Evolutionary conservation across 2,113 vertebrate genomes (phyloP), one percentile per base, ranked within the genome.

Genomic region (Cairina moschata): DNA sequence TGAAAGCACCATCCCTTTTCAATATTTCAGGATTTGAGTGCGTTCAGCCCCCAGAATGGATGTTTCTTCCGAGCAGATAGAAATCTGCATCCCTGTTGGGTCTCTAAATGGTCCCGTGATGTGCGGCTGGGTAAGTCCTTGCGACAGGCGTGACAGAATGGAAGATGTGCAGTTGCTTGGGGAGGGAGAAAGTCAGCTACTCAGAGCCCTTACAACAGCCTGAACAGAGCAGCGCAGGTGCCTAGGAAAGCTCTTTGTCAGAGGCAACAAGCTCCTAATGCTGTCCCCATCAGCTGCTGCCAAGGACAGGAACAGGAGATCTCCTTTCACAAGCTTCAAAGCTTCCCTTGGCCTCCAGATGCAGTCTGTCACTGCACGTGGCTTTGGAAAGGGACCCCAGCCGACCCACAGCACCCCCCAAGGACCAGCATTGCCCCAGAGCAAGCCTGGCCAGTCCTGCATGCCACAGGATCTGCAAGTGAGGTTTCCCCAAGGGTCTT

Each of bases 1-100:
- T 92, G 92, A 93, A 77, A 91, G 86, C 77, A 18, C 32, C 11
- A 21, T 56, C 52, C 91, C 94, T 96, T 60, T 94, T 96, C 94
- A 96, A 97, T 97, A 97, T 97, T 97, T 97, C 95, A 97, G 84
- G 78, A 96, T 87, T 36, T 1, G 12, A 91, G 71, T 4, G 22
- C 29, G 42, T 72, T 93, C 42, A 90, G 86, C 17, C 63, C 78
- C 59, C 71, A 74, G 83, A 88, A 95, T 87, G 97, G 92, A 90
- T 91, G 85, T 86, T 95, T 67, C 86, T 94, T 93, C 78, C 44
- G 1, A 92, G 93, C 92, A 95, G 91, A 89, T 4, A 91, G 84
- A 71, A 85, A 95, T 79, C 81, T 15, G 6, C 90, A 69, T 83
- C 90, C 63, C 90, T 95, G 71, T 7, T 94, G 93, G 81, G 83